Evolutionary conservation across 2,113 vertebrate genomes (phyloP), one percentile per base, ranked within the genome.

Genomic region (Hucho hucho): DNA sequence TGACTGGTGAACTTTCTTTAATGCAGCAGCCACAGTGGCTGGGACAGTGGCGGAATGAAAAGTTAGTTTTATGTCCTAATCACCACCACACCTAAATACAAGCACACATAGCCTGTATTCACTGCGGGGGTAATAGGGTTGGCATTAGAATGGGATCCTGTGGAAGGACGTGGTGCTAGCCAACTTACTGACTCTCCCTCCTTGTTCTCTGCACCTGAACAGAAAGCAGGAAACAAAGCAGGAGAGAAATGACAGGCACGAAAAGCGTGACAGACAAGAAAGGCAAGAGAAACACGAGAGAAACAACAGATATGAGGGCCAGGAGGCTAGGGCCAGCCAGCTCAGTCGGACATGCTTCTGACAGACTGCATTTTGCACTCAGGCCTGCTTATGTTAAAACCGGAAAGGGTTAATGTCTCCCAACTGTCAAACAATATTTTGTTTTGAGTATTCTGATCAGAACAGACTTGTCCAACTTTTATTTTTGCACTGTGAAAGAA

Each of bases 251-350:
- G 47, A 78, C 64, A 86, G 32, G 29, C 74, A 75, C 1, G 79
- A 81, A 59, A 59, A 9, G 58, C 3, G 16, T 77, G 80, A 73
- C 37, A 83, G 46, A 22, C 47, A 66, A 26, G 81, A 72, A 28
- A 80, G 83, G 76, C 75, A 53, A 71, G 79, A 59, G 25, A 74
- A 84, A 78, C 78, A 75, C 79, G 32, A 84, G 74, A 72, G 64
- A 77, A 53, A 64, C 53, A 49, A 37, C 2, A 72, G 20, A 47
- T n/a, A 4, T 67, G 66, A 43, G 3, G 9, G 3, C 25, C 61
- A 79, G 47, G 66, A 76, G 77, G 56, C 28, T 71, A 84, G 73
- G 68, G 43, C 16, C 58, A 69, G 37, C 49, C 53, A 49, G 63
- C 66, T n/a, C 12, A 71, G 28, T 26, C 28, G 64, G 28, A 28